phyloP scores from a whole-genome alignment of 2,888 invertebrate species.

The Agriopis marginaria region DNA sequence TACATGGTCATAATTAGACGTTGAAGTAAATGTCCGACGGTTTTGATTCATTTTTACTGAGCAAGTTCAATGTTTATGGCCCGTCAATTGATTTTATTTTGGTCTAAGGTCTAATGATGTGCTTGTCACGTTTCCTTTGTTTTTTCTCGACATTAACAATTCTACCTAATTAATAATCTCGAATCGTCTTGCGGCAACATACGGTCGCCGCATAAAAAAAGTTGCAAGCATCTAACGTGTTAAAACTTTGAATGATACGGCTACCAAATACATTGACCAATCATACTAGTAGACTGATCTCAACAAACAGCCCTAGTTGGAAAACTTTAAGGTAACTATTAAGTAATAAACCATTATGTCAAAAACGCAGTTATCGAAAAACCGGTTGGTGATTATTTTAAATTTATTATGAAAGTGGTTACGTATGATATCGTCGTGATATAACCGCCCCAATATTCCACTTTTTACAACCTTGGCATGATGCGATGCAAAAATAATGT shows the following conservation, averaged over 20 bases:
- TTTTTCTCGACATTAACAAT: conserved; percentile 5
- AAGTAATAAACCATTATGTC: conserved; percentile 2
- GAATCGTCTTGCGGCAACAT: neutral
- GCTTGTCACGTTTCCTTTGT: neutral
- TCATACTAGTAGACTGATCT: conserved; percentile 8
- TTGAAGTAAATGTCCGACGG: too few relatives aligned
- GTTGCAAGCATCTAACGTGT: neutral
- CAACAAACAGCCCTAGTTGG: neutral
- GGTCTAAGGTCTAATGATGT: too few relatives aligned
- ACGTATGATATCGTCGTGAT: conserved; percentile 29
- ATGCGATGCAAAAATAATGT: conserved; percentile 31
- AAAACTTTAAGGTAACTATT: conserved; percentile 6
- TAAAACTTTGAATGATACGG: neutral
- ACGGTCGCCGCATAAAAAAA: conserved; percentile 1
- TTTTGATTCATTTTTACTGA: too few relatives aligned
- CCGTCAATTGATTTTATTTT: too few relatives aligned
- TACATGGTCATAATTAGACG: too few relatives aligned
- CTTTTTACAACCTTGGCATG: conserved; percentile 47
- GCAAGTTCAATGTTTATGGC: too few relatives aligned
- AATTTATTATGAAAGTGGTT: conserved; percentile 36
- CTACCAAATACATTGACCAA: conserved; percentile 2
- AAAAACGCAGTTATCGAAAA: conserved; percentile 11
- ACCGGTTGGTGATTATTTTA: conserved; percentile 15
- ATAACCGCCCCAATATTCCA: conserved; percentile 50
- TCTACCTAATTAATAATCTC: conserved; percentile 1